Base-by-base conservation (phyloP, 2,888 invertebrate genomes). In the Mesorhabditis sp. region DNA sequence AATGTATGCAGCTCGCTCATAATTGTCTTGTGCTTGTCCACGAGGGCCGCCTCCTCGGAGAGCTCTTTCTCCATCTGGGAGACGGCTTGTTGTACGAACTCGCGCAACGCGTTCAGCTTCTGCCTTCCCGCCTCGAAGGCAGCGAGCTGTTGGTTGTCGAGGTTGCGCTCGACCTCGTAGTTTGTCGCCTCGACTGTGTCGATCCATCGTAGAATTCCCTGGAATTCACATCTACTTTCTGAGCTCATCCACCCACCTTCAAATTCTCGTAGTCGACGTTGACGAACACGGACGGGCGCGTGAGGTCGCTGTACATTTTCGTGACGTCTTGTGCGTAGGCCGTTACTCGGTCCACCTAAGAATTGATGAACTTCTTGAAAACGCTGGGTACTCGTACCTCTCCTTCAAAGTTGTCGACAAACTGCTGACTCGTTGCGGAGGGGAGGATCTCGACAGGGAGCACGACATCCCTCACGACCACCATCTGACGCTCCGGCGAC, bases 11-110 rank as follows among this genome's bases (percentile, higher is more conserved):
- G 74, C 62, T 78, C 75, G 15, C 67, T 69, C 62, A 78, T 70
- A 65, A 78, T 78, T 61, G 76, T 75, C 43, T 71, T 66, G 61
- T 78, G 76, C 67, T 79, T 78, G 41, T 70, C 67, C 41, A 67
- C 69, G 41, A 79, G 71, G 3, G 75, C 77, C n/a, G 67, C 69
- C 65, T 79, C 79, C 58, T 78, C 78, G 44, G 67, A 68, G 66
- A 78, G 69, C 68, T 79, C 79, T 28, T 67, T 70, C 63, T 64
- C 58, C 62, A 77, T 65, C 58, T 68, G 44, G 13, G 41, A 43
- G 66, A 72, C 65, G 66, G 74, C 64, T 44, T 74, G 71, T 70
- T 50, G 58, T 50, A 50, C 58, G n/a, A 13, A 50, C 10, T 50
- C n/a, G 10, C 58, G 58, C 58, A 50, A 2, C 7, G 63, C 63